Evolutionary conservation across 1,140 invertebrate species (phyloP).

Genomic region (Ephestia elutella): DNA sequence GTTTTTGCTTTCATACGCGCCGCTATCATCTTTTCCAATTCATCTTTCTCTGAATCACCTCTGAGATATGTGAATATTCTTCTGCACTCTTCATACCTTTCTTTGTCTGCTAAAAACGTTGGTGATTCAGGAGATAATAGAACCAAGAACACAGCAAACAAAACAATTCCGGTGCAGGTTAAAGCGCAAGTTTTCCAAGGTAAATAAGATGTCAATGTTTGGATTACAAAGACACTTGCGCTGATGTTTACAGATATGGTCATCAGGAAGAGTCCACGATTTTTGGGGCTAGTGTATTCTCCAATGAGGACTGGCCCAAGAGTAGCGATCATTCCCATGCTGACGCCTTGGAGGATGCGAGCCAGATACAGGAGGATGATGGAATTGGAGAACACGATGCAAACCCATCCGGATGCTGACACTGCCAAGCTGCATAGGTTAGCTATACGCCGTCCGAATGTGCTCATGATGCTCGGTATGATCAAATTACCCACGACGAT

Average conservation of each 20-base stretch:
- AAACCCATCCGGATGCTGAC: conserved; percentile 32
- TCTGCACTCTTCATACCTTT: conserved; percentile 16
- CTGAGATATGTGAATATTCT: conserved; percentile 16
- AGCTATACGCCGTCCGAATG: conserved; percentile 33
- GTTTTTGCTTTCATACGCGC: background rate
- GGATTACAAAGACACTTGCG: background rate
- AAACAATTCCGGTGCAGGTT: background rate
- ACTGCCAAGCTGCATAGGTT: conserved; percentile 29
- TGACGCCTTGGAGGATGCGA: conserved; percentile 35
- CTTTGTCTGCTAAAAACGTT: conserved; percentile 17
- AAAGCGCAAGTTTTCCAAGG: conserved; percentile 9
- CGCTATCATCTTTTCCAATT: conserved; percentile 21
- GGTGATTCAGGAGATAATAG: conserved; percentile 25
- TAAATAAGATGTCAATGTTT: conserved; percentile 2
- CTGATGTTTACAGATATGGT: background rate
- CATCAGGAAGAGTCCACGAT: conserved; percentile 20
- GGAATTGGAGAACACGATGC: conserved; percentile 24
- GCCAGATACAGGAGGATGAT: conserved; percentile 25
- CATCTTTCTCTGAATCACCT: conserved; percentile 17
- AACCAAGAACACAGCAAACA: conserved; percentile 5
- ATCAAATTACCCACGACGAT: conserved; percentile 30
- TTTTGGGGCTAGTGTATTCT: conserved; percentile 40
- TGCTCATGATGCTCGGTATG: conserved; percentile 34
- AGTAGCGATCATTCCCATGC: conserved; percentile 32
- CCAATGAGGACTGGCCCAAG: conserved; percentile 37